These are phyloP conservation scores for Patella ulyssiponensis DNA, from an alignment of 2,888 invertebrate genomes.

Conservation along the genomic window DNA sequence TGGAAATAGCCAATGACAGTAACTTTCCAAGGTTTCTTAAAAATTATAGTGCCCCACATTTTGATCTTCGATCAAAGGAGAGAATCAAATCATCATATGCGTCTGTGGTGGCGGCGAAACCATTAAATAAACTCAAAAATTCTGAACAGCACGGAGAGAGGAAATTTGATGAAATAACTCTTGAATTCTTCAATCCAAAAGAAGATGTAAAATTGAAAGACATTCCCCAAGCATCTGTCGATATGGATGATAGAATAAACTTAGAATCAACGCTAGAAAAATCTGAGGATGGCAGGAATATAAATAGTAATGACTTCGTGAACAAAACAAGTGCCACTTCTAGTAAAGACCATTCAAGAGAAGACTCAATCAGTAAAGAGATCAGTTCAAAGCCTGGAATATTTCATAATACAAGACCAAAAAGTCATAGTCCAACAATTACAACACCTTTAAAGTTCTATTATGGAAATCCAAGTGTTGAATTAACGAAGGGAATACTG, in stretches of 20 bases:
- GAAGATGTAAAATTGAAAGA: background rate
- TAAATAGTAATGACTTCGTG: background rate
- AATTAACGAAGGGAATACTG: conserved; percentile 95
- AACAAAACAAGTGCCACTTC: background rate
- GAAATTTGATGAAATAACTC: background rate
- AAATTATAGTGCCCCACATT: conserved; percentile 37
- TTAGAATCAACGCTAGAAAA: background rate
- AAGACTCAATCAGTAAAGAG: conserved; percentile 25
- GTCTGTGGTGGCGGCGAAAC: background rate
- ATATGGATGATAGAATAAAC: background rate
- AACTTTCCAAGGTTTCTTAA: conserved; percentile 38
- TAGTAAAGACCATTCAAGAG: conserved; percentile 16
- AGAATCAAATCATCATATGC: background rate
- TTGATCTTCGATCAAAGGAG: background rate
- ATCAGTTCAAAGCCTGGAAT: conserved; percentile 29
- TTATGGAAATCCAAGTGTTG: conserved; percentile 97
- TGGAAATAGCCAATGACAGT: conserved; percentile 56
- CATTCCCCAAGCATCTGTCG: conserved; percentile 6
- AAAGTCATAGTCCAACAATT: conserved; percentile 58
- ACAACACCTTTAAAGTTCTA: conserved; percentile 78
- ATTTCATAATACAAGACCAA: conserved; percentile 44
- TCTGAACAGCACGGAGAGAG: background rate
- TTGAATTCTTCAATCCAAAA: background rate
- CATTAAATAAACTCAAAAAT: background rate
- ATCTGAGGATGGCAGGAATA: background rate